These are phyloP conservation scores for Garra rufa DNA, from an alignment of 2,113 vertebrate genomes.

Conservation along the genomic window DNA sequence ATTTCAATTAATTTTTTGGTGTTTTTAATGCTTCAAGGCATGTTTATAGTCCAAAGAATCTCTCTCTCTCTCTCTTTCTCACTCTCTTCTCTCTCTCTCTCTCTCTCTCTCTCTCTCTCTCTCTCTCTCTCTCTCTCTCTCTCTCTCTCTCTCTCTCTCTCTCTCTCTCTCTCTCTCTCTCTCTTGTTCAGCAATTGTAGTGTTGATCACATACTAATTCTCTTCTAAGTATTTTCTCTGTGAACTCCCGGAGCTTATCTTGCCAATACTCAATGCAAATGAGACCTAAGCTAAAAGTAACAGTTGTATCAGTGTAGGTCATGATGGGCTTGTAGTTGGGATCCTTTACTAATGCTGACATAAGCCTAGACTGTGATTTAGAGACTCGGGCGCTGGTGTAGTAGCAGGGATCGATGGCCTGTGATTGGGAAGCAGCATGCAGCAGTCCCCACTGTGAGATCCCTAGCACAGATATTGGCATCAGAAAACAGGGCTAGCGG, in stretches of 20 bases:
- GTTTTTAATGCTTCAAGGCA: not conserved
- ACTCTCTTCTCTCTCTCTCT: no score
- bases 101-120: not conserved
- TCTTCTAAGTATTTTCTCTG: constrained; percentile 4
- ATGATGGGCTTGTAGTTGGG: constrained; percentile 38
- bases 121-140: not conserved
- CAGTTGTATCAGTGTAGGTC: constrained; percentile 26
- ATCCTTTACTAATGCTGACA: constrained; percentile 62
- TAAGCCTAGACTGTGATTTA: constrained; percentile 59
- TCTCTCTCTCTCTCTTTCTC: not conserved
- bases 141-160: no score
- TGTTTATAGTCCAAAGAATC: not conserved
- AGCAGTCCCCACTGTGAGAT: constrained; percentile 46
- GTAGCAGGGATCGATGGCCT: constrained; percentile 61
- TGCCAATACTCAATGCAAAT: constrained; percentile 33
- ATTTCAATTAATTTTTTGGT: not conserved
- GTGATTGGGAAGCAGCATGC: constrained; percentile 56
- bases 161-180: no score
- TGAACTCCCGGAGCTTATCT: constrained; percentile 21
- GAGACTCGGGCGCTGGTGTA: constrained; percentile 50
- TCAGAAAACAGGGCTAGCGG: constrained; percentile 44
- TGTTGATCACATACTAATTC: constrained; percentile 21
- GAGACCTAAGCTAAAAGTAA: constrained; percentile 8
- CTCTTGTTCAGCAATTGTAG: constrained; percentile 7
- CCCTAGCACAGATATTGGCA: constrained; percentile 56